A percentile compares a stretch with the other conserved stretches of the same genome.
Evolutionary conservation across 2,113 vertebrate species (phyloP).

Genomic region (Pholis gunnellus): DNA sequence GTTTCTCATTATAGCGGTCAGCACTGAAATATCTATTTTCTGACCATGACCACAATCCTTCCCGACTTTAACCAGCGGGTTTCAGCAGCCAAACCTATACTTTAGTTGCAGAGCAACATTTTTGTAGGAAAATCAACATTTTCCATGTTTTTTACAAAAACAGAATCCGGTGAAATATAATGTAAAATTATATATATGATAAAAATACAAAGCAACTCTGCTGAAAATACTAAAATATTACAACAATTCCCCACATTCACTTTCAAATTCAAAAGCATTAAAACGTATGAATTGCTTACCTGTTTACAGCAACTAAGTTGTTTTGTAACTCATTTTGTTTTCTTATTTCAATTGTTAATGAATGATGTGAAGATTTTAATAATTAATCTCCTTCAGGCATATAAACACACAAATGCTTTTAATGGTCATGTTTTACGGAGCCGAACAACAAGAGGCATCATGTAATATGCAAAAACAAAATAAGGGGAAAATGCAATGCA

Average conservation of each 20-base stretch:
- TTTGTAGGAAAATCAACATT: neutral
- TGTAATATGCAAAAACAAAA: constrained; percentile 72
- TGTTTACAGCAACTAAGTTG: constrained; percentile 41
- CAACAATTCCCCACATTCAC: neutral
- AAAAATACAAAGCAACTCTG: neutral
- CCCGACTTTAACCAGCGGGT: neutral
- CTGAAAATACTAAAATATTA: neutral
- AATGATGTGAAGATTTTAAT: constrained; percentile 71
- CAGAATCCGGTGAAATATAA: neutral
- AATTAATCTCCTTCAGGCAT: constrained; percentile 72
- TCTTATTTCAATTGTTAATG: constrained; percentile 70
- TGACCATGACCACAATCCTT: neutral
- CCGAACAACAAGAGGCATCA: constrained; percentile 66
- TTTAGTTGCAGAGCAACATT: neutral
- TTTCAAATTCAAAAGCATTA: constrained; percentile 25
- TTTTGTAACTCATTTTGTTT: constrained; percentile 51
- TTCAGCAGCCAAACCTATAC: constrained; percentile 1
- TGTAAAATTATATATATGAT: neutral
- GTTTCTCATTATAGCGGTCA: constrained; percentile 6
- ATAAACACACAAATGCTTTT: constrained; percentile 82
- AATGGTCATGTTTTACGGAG: constrained; percentile 65
- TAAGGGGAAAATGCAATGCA: constrained; percentile 21
- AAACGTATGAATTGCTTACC: constrained; percentile 34
- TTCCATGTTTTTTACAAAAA: neutral
- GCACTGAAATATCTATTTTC: neutral